Conservation (phyloP, 2,888 invertebrate genomes). For the Labia minor region DNA sequence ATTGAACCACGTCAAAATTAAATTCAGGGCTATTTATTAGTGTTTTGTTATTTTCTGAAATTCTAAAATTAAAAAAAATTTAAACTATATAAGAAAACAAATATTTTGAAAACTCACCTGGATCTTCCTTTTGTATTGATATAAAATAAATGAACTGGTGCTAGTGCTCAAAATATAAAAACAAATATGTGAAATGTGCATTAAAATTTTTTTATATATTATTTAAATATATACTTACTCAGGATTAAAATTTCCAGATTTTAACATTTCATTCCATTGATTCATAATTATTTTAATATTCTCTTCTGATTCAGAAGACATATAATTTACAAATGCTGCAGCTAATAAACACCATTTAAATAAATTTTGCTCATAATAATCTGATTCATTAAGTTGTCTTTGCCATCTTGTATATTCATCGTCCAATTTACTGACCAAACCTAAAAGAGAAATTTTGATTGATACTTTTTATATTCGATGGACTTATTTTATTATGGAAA, state of each 20-base stretch:
- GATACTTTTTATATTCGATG: no score
- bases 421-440: slow-evolving; percentile 73
- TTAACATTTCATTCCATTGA: slow-evolving; percentile 36
- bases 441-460: not conserved
- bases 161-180: not conserved
- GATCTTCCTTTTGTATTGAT: not conserved
- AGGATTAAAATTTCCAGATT: not conserved
- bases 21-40: not conserved
- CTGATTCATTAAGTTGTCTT: slow-evolving; percentile 37
- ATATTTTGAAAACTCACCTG: not conserved
- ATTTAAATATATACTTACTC: not conserved
- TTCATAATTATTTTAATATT: slow-evolving; percentile 43
- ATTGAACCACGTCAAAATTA: not conserved
- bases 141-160: not conserved
- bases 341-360: slow-evolving; percentile 43
- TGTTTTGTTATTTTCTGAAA: not conserved
- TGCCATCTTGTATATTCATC: slow-evolving; percentile 87
- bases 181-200: not conserved
- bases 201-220: not conserved
- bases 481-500: no score
- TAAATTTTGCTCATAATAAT: not conserved
- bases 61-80: not conserved
- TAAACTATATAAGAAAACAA: not conserved
- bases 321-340: slow-evolving; percentile 67
- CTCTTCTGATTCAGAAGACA: slow-evolving; percentile 59